phyloP scores from a whole-genome alignment of 2,888 invertebrate species.

The Asteroscopus sphinx region DNA sequence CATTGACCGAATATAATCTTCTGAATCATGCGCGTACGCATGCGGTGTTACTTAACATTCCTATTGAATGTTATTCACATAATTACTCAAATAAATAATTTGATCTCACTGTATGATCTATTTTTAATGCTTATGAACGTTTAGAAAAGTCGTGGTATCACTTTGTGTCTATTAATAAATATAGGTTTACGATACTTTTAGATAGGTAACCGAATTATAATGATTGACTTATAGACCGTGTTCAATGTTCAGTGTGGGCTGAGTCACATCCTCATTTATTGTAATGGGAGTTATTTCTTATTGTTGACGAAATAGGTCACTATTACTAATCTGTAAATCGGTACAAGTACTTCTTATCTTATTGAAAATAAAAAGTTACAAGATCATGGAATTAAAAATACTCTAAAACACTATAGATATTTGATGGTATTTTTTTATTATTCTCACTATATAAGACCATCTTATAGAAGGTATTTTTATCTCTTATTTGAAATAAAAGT shows the following conservation, averaged over 20 bases:
- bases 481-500: no score
- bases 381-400: no score
- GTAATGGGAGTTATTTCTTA: slow-evolving; percentile 7
- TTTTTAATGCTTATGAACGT: slow-evolving; percentile 55
- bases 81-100: slow-evolving; percentile 84
- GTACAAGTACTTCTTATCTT: no score
- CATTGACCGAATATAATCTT: slow-evolving; percentile 84
- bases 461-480: no score
- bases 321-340: background rate
- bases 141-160: slow-evolving; percentile 46
- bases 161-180: slow-evolving; percentile 47
- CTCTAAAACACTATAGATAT: no score
- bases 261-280: slow-evolving; percentile 14
- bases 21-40: slow-evolving; percentile 78
- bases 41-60: slow-evolving; percentile 87
- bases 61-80: slow-evolving; percentile 80
- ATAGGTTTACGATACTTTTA: slow-evolving; percentile 40
- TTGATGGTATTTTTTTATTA: no score
- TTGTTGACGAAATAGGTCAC: slow-evolving; percentile 16
- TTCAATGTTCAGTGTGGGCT: slow-evolving; percentile 1
- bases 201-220: slow-evolving; percentile 43
- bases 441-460: no score
- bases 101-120: slow-evolving; percentile 66
- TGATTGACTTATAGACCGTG: slow-evolving; percentile 21
- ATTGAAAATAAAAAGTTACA: no score